Base-by-base conservation (phyloP, 2,797 vertebrate genomes). In the Fistularia tabacaria region DNA sequence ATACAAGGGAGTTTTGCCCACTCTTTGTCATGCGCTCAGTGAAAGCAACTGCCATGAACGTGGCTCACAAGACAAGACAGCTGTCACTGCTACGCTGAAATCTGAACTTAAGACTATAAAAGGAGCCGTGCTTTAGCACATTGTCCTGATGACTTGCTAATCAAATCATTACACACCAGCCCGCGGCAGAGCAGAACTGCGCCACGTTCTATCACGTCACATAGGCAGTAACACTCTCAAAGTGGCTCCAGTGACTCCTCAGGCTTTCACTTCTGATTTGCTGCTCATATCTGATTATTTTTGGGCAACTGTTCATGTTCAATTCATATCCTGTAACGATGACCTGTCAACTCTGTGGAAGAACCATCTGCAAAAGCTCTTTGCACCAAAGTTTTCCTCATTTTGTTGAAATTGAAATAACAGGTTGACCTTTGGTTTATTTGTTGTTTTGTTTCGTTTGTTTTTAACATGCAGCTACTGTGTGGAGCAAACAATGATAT, bases 1-100 rank as follows among this genome's bases (percentile, higher is more conserved):
- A 73, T 77, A 82, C 81, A 69, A 77, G 77, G 70, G 73, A 74
- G 25, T 25, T 25, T n/a, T 25, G 25, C 66, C 69, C 71, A 69
- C 61, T 68, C 64, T 75, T 74, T 79, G 74, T 82, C 82, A 73
- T 56, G 59, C 63, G 50, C 61, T 57, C 53, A 39, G 69, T 6
- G 13, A 69, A 72, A 74, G 36, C 80, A 59, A 75, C 71, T 71
- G 81, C 74, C 51, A 54, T 70, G 58, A 81, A 76, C 81, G 13
- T 25, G 50, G 40, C 51, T 10, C 13, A 6, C 73, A 56, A 61
- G 59, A 80, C 69, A 9, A 62, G 81, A 63, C 81, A 79, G 81
- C 82, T 82, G 85, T 79, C 82, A 82, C 46, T 50, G 58, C 54
- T 6, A 1, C 4, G 52, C 12, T 64, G 59, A 61, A 59, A 60